A percentile compares a stretch with the other conserved stretches of the same genome.
phyloP scores from a whole-genome alignment of 2,113 vertebrate species.

The Psilopogon haemacephalus region DNA sequence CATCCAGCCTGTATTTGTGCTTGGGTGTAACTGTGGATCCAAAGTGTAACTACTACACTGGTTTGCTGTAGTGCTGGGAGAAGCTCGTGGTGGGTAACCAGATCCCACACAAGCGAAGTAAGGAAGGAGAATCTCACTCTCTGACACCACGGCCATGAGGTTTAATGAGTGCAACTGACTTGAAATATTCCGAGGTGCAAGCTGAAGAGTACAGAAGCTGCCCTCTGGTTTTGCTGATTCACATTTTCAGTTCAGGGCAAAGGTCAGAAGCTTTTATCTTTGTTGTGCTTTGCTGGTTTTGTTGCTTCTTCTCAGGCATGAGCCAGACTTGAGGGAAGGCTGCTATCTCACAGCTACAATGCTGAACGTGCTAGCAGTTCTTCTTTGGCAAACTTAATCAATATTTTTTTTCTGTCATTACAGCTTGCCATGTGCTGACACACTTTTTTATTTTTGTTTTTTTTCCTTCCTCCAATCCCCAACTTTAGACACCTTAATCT shows the following conservation, averaged over 20 bases:
- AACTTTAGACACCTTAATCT: not conserved
- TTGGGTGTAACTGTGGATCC: not conserved
- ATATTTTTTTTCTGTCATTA: too few species aligned
- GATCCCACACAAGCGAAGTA: not conserved
- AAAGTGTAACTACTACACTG: not conserved
- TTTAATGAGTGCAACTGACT: not conserved
- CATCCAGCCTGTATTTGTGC: too few species aligned
- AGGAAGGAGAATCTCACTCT: not conserved
- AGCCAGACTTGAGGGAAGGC: not conserved
- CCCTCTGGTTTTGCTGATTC: constrained; percentile 22
- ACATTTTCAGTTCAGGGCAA: not conserved
- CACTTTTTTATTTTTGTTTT: not conserved
- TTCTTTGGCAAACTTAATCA: too few species aligned
- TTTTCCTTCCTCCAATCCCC: too few species aligned
- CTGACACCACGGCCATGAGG: not conserved
- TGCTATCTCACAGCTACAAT: not conserved
- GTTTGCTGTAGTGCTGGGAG: rapidly evolving
- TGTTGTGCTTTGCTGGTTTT: not conserved
- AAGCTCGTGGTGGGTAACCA: not conserved
- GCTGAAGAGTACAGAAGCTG: not conserved
- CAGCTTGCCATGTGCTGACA: not conserved
- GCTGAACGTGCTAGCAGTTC: not conserved
- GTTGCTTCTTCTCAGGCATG: not conserved
- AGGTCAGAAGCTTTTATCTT: constrained; percentile 30
- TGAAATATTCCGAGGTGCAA: not conserved